Base-by-base conservation (phyloP, 2,888 invertebrate species). In the Clistopyga incitator region DNA sequence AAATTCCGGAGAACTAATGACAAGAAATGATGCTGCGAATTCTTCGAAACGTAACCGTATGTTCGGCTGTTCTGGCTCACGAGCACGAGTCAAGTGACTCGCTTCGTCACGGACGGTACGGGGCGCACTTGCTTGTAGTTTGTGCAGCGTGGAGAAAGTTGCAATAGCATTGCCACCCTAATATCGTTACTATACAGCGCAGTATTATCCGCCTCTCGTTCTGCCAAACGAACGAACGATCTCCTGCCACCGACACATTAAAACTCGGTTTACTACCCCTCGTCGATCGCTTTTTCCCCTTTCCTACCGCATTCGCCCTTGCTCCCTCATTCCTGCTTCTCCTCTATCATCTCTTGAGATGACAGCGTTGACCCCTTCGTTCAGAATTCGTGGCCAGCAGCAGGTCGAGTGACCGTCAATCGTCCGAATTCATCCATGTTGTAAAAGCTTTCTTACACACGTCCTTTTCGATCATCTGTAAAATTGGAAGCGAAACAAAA, bases 241-340 rank as follows among this genome's bases (percentile, higher is more conserved):
- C 34, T 18, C 64, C 29, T 61, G 42, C 38, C 10, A 64, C 38
- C 20, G 64, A 18, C 38, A 11, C 64, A 64, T 64, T 64, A 64
- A 64, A 64, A 64, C 38, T 64, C 64, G 64, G 42, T 64, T 64
- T 38, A 38, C 64, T 64, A 38, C 18, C 64, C 64, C 42, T 38
- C 59, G 59, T n/a, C 13, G 15, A 38, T 25, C 25, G 34, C 11
- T n/a, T 29, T 61, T 61, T 61, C 18, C 34, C 59, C 59, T 18
- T 61, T 34, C 10, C 34, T 18, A 34, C 29, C 34, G 34, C 25
- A 56, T 23, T 56, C 56, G 59, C 23, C 13, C 54, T 54, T 23
- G 2, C 52, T 13, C 23, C 56, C 52, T 13, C 23, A 13, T 3
- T 34, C 10, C 20, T 38, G 3, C 18, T 64, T 64, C 64, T 18